phyloP scores from a whole-genome alignment of 2,113 vertebrate species.

The Neodon shergylaensis region DNA sequence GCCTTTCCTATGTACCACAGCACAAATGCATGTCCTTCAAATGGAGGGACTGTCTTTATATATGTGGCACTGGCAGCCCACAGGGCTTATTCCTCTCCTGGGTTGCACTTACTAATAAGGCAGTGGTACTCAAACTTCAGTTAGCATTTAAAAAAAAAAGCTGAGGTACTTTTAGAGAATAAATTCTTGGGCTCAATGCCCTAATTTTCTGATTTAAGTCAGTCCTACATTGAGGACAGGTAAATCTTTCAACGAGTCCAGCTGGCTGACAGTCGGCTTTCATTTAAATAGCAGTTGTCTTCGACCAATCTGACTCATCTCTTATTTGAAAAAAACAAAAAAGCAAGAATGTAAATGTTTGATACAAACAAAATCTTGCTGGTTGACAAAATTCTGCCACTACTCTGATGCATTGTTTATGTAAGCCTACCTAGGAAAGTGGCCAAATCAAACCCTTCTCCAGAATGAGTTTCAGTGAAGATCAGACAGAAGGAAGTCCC shows the following conservation, averaged over 20 bases:
- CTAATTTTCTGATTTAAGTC: background rate
- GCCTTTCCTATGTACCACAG: background rate
- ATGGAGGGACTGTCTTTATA: background rate
- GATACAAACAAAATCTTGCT: background rate
- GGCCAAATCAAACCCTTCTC: background rate
- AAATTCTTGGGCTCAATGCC: background rate
- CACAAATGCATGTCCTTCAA: background rate
- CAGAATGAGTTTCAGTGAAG: background rate
- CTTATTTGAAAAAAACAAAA: background rate
- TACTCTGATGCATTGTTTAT: background rate
- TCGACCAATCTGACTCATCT: background rate
- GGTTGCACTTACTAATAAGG: background rate
- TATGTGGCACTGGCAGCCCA: background rate
- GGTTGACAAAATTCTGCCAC: background rate
- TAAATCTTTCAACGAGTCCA: background rate
- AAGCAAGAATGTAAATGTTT: background rate
- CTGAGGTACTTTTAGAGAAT: background rate
- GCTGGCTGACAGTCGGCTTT: background rate
- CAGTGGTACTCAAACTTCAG: background rate
- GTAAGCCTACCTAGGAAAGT: background rate
- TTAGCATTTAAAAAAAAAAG: background rate
- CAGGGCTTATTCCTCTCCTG: background rate
- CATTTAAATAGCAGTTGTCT: background rate
- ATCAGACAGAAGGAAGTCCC: background rate
- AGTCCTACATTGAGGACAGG: background rate